These are phyloP conservation scores for Ambastaia sidthimunki DNA, from an alignment of 2,797 vertebrate species.

Conservation along the genomic window DNA sequence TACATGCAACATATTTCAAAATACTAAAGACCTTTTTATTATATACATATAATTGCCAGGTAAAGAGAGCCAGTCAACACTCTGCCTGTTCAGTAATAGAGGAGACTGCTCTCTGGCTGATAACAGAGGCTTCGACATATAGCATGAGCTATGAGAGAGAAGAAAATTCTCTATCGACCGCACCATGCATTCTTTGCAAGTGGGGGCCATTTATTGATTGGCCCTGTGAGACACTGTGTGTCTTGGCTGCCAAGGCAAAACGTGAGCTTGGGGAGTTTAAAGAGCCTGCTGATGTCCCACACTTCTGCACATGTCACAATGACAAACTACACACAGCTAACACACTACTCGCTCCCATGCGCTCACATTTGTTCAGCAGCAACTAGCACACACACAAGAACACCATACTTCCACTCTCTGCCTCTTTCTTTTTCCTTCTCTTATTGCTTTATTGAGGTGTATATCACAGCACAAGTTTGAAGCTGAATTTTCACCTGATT, in stretches of 20 bases:
- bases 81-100: slow-evolving; percentile 26
- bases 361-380: slow-evolving; percentile 1
- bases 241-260: slow-evolving; percentile 35
- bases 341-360: slow-evolving; percentile 14
- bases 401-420: not conserved
- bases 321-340: slow-evolving; percentile 49
- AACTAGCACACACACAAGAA: not conserved
- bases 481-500: too few relatives aligned
- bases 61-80: not conserved
- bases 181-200: slow-evolving; percentile 35
- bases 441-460: too few relatives aligned
- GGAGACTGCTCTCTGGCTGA: slow-evolving; percentile 36
- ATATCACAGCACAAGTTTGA: too few relatives aligned
- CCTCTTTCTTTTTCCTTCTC: not conserved
- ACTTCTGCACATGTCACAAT: slow-evolving; percentile 49
- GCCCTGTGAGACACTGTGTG: slow-evolving; percentile 17
- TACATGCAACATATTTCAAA: too few relatives aligned
- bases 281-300: slow-evolving; percentile 35
- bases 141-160: slow-evolving; percentile 4
- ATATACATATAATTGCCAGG: too few relatives aligned
- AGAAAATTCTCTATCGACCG: slow-evolving; percentile 43
- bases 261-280: slow-evolving; percentile 25
- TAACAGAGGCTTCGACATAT: slow-evolving; percentile 35
- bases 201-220: slow-evolving; percentile 52
- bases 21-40: too few relatives aligned